A percentile compares a stretch with the other conserved stretches of the same genome.
phyloP scores from a whole-genome alignment of 2,888 invertebrate species.

The Sarcophaga subvicina region DNA sequence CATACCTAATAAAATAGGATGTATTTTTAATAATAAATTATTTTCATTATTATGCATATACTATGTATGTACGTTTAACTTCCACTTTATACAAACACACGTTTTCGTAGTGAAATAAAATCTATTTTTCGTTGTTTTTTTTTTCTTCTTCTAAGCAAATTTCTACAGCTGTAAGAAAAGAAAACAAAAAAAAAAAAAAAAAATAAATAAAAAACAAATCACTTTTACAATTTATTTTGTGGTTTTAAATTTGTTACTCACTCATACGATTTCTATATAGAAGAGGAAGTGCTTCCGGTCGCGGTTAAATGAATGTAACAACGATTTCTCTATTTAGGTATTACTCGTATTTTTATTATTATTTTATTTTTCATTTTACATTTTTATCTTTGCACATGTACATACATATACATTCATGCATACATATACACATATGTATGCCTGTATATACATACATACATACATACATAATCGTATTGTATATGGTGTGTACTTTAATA shows the following conservation, averaged over 20 bases:
- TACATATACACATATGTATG: not conserved
- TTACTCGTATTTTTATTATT: conserved; percentile 46
- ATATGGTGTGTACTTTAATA: not conserved
- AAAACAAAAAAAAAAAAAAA: conserved; percentile 8
- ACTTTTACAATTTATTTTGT: conserved; percentile 65
- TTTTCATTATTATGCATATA: too few species aligned
- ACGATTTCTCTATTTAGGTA: conserved; percentile 68
- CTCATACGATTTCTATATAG: conserved; percentile 66
- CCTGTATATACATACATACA: conserved; percentile 2
- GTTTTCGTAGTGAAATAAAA: not conserved
- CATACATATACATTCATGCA: conserved; percentile 2
- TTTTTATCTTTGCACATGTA: conserved; percentile 18
- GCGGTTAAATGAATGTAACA: conserved; percentile 69
- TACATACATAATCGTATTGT: not conserved
- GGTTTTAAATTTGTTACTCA: conserved; percentile 65
- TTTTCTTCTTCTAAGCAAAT: conserved; percentile 49
- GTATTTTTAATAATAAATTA: too few species aligned
- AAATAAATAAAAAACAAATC: conserved; percentile 60
- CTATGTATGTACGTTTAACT: too few species aligned
- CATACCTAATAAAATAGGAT: too few species aligned
- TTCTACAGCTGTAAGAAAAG: conserved; percentile 44
- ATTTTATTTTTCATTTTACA: conserved; percentile 35
- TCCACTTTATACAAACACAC: too few species aligned
- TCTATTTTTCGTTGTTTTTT: not conserved
- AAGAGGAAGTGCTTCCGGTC: conserved; percentile 72